phyloP scores from a whole-genome alignment of 2,888 invertebrate genomes.

The Chrysolina americana region DNA sequence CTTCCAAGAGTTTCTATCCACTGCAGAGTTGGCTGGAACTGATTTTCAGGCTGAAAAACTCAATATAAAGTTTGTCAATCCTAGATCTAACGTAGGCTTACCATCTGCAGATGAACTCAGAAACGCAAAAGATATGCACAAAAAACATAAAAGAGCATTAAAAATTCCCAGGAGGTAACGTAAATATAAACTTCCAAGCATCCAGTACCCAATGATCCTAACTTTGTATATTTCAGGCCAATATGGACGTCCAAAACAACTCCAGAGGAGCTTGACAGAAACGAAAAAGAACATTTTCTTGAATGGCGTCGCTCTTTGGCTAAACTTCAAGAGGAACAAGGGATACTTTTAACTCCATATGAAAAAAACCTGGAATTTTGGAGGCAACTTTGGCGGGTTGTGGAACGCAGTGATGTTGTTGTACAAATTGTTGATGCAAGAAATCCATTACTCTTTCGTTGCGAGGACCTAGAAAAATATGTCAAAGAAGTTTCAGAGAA shows the following conservation, averaged over 20 bases:
- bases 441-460: constrained; percentile 90
- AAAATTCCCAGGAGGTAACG: constrained; percentile 90
- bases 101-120: constrained; percentile 74
- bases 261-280: constrained; percentile 83
- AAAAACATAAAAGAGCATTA: constrained; percentile 75
- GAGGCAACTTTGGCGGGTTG: constrained; percentile 98
- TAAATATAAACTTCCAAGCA: constrained; percentile 37
- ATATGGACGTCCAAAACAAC: constrained; percentile 83
- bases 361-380: constrained; percentile 98
- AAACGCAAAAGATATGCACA: constrained; percentile 72
- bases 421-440: constrained; percentile 97
- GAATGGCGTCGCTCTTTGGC: constrained; percentile 92
- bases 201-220: background rate
- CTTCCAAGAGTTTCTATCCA: constrained; percentile 95
- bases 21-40: constrained; percentile 93
- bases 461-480: constrained; percentile 91
- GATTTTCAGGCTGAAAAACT: constrained; percentile 94
- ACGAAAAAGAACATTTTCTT: constrained; percentile 88
- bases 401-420: constrained; percentile 95
- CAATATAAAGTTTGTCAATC: constrained; percentile 84
- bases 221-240: constrained; percentile 75
- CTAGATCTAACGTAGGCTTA: constrained; percentile 75
- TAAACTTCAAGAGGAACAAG: constrained; percentile 82
- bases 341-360: constrained; percentile 92
- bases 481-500: constrained; percentile 77